Evolutionary conservation across 2,797 vertebrate genomes (phyloP), one percentile per base, ranked within the genome.

Genomic region (Todus mexicanus): DNA sequence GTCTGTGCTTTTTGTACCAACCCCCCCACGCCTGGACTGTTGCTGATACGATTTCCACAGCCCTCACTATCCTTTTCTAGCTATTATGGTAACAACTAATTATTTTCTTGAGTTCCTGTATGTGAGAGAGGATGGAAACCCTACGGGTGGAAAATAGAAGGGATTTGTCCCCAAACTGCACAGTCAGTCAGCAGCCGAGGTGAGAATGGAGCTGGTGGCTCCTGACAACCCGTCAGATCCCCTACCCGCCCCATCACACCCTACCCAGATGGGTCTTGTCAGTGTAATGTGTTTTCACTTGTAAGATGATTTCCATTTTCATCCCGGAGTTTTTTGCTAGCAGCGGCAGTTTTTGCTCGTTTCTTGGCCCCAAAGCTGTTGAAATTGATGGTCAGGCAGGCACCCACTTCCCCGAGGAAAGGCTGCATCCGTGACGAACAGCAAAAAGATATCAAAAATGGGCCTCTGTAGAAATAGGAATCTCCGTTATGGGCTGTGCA

Each of bases 191-290:
- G 87, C 87, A 83, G 73, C 27, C 1, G 27, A 83, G 71, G 71
- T 61, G 88, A 71, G 81, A 94, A 95, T 0, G 4, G 66, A 92
- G 65, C 64, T 1, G 33, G 54, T 51, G 68, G 48, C 80, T 94
- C 75, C 78, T 94, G 94, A 89, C 90, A 94, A 65, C 18, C 59
- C 1, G 13, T 89, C 80, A 87, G 79, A 63, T 60, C 56, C 78
- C 35, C 31, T 42, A 31, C 69, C 29, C 21, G 12, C 45, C 84
- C 65, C 45, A 40, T 73, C 33, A 9, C 69, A 37, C 78, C 92
- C 69, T 33, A 40, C 61, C 81, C 93, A 95, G 88, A 90, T 94
- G 87, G 94, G 59, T 79, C 75, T n/a, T 89, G 84, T 93, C 88
- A 92, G 10, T 18, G 54, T 47, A 68, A 77, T 23, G 42, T 5